Evolutionary conservation across 37 sponge, comb jelly and placozoan genomes (phyloP).

Genomic region (Agelas oroides): DNA sequence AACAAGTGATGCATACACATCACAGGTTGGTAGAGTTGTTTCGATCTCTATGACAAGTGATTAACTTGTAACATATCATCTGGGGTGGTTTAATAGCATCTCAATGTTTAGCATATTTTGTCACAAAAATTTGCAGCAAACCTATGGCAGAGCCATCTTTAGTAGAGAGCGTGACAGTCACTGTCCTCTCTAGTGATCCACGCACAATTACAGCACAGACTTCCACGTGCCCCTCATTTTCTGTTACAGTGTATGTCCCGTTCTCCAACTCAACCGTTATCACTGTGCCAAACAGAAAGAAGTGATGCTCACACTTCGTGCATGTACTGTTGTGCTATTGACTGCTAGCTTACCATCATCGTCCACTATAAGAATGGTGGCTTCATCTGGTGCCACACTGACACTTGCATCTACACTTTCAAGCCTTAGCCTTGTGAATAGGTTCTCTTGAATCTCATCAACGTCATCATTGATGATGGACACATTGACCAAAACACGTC

Average conservation of each 20-base stretch:
- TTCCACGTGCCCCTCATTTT: neutral
- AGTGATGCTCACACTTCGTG: neutral
- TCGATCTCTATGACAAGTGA: too few species aligned
- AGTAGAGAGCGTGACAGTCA: neutral
- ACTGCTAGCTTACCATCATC: neutral
- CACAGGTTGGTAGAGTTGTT: too few species aligned
- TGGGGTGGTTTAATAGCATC: too few species aligned
- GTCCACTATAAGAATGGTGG: neutral
- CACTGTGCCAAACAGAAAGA: neutral
- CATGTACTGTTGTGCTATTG: neutral
- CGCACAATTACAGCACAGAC: neutral
- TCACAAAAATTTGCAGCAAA: too few species aligned
- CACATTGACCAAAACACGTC: neutral
- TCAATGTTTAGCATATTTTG: too few species aligned
- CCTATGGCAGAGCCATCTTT: too few species aligned
- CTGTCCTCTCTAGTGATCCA: neutral
- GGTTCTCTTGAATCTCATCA: neutral
- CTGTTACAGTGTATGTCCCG: neutral
- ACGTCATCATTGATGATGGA: neutral
- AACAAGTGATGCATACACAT: too few species aligned
- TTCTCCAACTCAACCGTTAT: neutral
- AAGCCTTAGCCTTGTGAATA: neutral
- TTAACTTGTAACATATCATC: too few species aligned
- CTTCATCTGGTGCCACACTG: neutral
- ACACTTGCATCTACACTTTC: neutral